phyloP scores from a whole-genome alignment of 2,888 invertebrate species.

The Eurytoma californica region DNA sequence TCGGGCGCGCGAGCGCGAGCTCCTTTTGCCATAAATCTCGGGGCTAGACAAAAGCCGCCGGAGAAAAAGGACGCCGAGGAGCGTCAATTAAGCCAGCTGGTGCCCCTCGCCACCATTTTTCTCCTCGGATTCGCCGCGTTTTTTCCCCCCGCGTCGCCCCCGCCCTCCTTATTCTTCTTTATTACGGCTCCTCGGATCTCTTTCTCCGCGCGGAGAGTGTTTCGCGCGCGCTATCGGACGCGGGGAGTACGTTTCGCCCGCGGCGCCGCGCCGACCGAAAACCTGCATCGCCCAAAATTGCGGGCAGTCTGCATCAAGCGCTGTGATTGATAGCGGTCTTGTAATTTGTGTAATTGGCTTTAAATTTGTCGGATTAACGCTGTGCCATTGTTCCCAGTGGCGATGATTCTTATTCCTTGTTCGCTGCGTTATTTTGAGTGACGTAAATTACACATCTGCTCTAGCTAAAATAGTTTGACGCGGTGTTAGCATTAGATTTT shows the following conservation, averaged over 20 bases:
- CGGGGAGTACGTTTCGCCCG: no score
- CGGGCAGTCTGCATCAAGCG: no score
- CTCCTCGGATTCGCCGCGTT: constrained; percentile 9
- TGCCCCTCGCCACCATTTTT: constrained; percentile 27
- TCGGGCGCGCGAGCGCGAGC: background rate
- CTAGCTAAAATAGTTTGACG: no score
- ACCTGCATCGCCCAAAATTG: no score
- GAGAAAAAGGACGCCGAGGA: constrained; percentile 31
- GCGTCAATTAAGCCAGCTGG: constrained; percentile 67
- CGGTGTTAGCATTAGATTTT: no score
- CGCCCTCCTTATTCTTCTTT: constrained; percentile 13
- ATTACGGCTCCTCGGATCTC: background rate
- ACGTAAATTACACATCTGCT: no score
- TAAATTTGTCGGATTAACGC: no score
- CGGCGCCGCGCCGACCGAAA: background rate
- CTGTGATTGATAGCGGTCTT: no score
- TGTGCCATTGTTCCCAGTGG: no score
- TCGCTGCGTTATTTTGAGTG: no score
- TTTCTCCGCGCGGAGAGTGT: background rate
- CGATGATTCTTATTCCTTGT: no score
- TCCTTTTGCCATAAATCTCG: constrained; percentile 67
- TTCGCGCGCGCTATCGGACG: constrained; percentile 5
- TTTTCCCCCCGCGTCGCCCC: background rate
- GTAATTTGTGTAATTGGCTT: no score
- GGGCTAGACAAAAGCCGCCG: constrained; percentile 67